phyloP scores from a whole-genome alignment of 1,140 invertebrate genomes.

The Neodiprion pinetum region DNA sequence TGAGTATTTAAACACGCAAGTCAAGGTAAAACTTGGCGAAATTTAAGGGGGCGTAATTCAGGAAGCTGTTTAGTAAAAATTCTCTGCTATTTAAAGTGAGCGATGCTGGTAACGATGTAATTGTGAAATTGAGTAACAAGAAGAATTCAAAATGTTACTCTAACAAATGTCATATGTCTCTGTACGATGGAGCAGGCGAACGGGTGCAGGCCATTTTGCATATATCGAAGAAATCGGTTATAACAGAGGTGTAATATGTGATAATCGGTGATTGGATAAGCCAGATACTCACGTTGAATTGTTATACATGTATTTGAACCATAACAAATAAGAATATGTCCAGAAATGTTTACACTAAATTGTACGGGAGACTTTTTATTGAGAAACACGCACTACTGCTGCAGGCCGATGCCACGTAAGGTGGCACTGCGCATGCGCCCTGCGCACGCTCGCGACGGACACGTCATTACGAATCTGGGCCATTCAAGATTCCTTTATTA shows the following conservation, averaged over 20 bases:
- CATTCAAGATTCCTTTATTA: not conserved
- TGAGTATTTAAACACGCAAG: too few relatives aligned
- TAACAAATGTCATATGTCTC: not conserved
- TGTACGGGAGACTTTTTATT: slow-evolving; percentile 50
- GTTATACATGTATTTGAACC: slow-evolving; percentile 49
- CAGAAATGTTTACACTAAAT: slow-evolving; percentile 52
- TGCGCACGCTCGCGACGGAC: slow-evolving; percentile 43
- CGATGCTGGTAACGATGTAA: too few relatives aligned
- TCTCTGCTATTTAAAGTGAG: too few relatives aligned
- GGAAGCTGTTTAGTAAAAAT: too few relatives aligned
- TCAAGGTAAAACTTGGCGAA: too few relatives aligned
- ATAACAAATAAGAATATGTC: slow-evolving; percentile 52
- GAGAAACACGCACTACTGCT: slow-evolving; percentile 46
- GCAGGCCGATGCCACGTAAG: slow-evolving; percentile 67
- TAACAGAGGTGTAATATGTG: not conserved
- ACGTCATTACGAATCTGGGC: slow-evolving; percentile 45
- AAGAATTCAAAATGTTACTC: too few relatives aligned
- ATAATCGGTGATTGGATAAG: not conserved
- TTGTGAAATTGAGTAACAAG: too few relatives aligned
- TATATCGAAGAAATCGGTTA: not conserved
- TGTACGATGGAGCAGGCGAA: not conserved
- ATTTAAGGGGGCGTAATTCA: too few relatives aligned
- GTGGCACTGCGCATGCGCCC: slow-evolving; percentile 63
- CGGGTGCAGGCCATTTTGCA: not conserved
- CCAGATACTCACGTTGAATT: slow-evolving; percentile 42